These are phyloP conservation scores for Tapera naevia DNA, from an alignment of 2,797 vertebrate genomes.

Conservation along the genomic window DNA sequence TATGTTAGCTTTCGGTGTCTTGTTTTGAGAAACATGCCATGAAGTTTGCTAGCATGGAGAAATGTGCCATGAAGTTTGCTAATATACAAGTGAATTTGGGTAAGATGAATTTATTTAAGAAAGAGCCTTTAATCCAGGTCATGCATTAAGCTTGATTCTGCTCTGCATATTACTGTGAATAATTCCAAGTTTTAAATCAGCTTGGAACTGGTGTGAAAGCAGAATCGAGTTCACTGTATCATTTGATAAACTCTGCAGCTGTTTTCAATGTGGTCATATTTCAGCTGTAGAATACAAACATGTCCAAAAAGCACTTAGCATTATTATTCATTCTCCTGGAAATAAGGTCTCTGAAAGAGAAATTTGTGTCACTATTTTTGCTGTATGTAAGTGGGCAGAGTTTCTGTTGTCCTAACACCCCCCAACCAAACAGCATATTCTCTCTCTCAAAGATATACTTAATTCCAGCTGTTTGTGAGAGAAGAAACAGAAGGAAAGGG, in stretches of 20 bases:
- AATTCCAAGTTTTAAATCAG: not conserved
- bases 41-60: not conserved
- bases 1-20: not conserved
- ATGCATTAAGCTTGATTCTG: not conserved
- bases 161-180: not conserved
- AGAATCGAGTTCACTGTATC: not conserved
- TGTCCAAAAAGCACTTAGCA: not conserved
- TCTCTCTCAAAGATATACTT: not conserved
- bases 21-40: not conserved
- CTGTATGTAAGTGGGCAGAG: not conserved
- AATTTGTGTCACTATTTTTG: not conserved
- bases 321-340: not conserved
- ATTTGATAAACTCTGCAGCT: not conserved
- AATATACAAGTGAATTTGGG: not conserved
- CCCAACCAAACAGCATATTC: not conserved
- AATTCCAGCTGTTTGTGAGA: not conserved
- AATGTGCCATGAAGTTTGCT: accelerated
- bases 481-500: not conserved
- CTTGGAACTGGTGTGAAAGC: not conserved
- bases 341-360: not conserved
- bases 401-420: not conserved
- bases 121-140: not conserved
- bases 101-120: not conserved
- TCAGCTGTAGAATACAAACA: not conserved
- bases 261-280: not conserved